Percentiles rank a stretch among this genome's conserved stretches.
Evolutionary conservation across 1,140 invertebrate species (phyloP).

Genomic region (Patella vulgata): DNA sequence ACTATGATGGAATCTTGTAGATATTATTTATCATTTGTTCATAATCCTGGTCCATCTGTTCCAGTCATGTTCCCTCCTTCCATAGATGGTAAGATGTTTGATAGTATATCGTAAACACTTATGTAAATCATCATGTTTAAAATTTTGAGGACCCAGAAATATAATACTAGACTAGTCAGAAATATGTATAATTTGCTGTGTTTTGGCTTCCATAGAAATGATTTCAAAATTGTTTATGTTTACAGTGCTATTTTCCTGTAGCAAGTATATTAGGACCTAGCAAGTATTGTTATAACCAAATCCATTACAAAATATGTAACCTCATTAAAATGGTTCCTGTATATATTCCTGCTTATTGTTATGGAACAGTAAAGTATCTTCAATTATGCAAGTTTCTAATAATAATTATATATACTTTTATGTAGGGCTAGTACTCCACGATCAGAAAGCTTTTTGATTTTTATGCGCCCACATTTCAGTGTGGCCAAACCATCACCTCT

Average conservation of each 20-base stretch:
- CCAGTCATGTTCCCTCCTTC: conserved; percentile 60
- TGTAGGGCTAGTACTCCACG: neutral
- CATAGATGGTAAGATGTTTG: conserved; percentile 51
- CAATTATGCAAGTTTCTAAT: no score
- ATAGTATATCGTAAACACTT: neutral
- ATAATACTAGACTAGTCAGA: neutral
- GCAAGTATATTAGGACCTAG: neutral
- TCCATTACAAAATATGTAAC: no score
- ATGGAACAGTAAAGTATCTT: no score
- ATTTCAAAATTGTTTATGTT: neutral
- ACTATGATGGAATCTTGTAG: conserved; percentile 64
- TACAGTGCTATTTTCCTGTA: neutral
- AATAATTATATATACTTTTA: no score
- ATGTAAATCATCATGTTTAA: conserved; percentile 1
- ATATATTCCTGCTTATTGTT: no score
- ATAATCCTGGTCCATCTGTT: conserved; percentile 49
- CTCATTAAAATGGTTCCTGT: no score
- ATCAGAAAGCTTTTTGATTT: no score
- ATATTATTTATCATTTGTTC: conserved; percentile 60
- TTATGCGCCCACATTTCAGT: no score
- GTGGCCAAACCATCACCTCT: no score
- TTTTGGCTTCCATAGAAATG: neutral
- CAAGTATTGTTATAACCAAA: neutral
- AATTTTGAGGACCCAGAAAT: neutral
- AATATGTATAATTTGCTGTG: neutral